Base-by-base conservation (phyloP, 1,140 invertebrate genomes). In the Batillaria attramentaria region DNA sequence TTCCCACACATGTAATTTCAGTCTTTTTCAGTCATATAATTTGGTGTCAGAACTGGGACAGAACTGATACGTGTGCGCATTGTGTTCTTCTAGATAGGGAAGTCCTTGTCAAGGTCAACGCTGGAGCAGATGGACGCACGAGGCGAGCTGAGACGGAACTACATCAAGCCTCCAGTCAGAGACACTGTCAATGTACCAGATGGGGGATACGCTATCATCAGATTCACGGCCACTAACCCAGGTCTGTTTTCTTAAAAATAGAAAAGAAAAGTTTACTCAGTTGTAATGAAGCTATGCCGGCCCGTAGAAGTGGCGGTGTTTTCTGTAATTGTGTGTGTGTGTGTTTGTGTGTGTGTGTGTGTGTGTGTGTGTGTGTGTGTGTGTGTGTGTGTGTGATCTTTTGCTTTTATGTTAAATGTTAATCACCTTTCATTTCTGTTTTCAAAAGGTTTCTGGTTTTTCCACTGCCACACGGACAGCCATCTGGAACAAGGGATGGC, bases 181-280 rank as follows among this genome's bases (percentile, higher is more conserved):
- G 97, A 98, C 85, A 97, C 96, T 0, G 95, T 98, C 0, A 97
- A 95, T 0, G 94, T 98, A 1, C 96, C 97, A 0, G 95, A 97
- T 89, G 96, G 96, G n/a, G 97, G 97, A 10, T 98, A 96, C 82
- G 95, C 97, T 42, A 95, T 98, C 54, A 92, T 98, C 80, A 93
- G 97, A 87, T 97, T 98, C 91, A 93, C 95, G 86, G 96, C 97
- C 54, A 94, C 95, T 84, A 98, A 98, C 92, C 96, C 96, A 60
- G 81, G 75, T 79, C n/a, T n/a, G n/a, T n/a, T n/a, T n/a, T n/a
- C n/a, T n/a, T n/a, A n/a, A n/a, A n/a, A n/a, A n/a, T n/a, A n/a
- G n/a, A n/a, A n/a, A n/a, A n/a, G n/a, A n/a, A n/a, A n/a, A n/a
- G n/a, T n/a, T n/a, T n/a, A n/a, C n/a, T n/a, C n/a, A n/a, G n/a